Evolutionary conservation across 2,797 vertebrate genomes (phyloP), one percentile per base, ranked within the genome.

Genomic region (Mus spretus): DNA sequence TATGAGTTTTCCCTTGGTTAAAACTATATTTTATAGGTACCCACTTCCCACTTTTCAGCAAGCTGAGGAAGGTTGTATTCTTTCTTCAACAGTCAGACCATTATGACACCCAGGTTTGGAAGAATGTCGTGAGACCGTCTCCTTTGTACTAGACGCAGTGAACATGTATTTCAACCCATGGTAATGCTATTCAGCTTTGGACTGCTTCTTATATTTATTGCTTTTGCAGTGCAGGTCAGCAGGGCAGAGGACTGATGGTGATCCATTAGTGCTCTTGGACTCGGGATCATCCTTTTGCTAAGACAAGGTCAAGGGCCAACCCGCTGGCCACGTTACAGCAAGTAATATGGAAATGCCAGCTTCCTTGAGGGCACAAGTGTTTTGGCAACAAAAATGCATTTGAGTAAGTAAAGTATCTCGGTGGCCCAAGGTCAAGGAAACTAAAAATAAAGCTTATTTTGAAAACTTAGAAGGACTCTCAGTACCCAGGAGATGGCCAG

Each of bases 181-280:
- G 0, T 94, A 78, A 95, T 98, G 96, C 28, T 87, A 2, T 97
- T 97, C 97, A 90, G 24, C 84, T 93, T 96, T 96, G 89, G 92
- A 91, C 90, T 97, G 26, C 87, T 19, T 47, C 59, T 92, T 93
- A 10, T 84, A 74, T 89, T 97, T 97, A 79, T 37, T 96, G 67
- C 31, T 94, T 34, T 95, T 12, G 61, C 12, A 83, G 55, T 34
- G 1, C 19, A 84, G 87, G 75, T 77, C 83, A 94, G 24, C 79
- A 85, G 77, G 72, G 10, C 26, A 50, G 72, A 92, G 72, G 26
- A 20, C 59, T 6, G 75, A 81, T 55, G 31, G 17, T 82, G 91
- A 95, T 57, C 31, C 72, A 84, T 88, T 90, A 59, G 40, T 78
- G n/a, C 53, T 70, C 1, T 31, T 81, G 47, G 47, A 93, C 47